Base-by-base conservation (phyloP, 2,113 vertebrate genomes). In the Odontophorus gujanensis region DNA sequence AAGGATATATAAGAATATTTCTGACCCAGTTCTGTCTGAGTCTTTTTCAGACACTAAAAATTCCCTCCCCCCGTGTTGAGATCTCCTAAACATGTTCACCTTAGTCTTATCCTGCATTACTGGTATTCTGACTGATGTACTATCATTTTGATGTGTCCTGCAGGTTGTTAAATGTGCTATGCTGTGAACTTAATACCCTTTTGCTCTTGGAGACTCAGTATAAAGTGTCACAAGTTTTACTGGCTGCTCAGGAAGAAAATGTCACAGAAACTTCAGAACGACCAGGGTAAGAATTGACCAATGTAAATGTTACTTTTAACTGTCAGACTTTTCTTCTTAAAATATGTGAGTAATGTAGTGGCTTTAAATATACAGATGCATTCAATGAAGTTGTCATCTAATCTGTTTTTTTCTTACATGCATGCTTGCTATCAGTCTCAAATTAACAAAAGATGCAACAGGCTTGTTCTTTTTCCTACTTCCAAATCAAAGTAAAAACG, bases 191-290 rank as follows among this genome's bases (percentile, higher is more conserved):
- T 94, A 98, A 99, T 95, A 98, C 98, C 10, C 98, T 99, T 57
- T 97, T 99, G 65, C 97, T 99, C 38, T 94, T 99, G 94, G 98
- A 99, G 96, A 97, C 98, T 94, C 99, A 99, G 81, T 99, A 98
- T 95, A 97, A 98, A 69, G 95, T 99, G 92, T 98, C 98, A 89
- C 96, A 98, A 94, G 95, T 98, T 91, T 97, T 99, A 90, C 97
- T 99, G 53, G 97, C 97, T 93, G 98, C 98, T 89, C 99, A 99
- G 96, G 97, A 97, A 93, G 98, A 98, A 81, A 99, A 98, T 89
- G 61, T 96, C 55, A 89, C 96, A 7, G 97, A 98, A 82, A 84
- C 81, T 17, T 96, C 96, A 21, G 88, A 96, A 66, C 95, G 84
- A 21, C 84, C 96, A 26, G 96, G 98, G 99, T 98, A 96, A 95